Evolutionary conservation across 1,140 invertebrate genomes (phyloP), one percentile per base, ranked within the genome.

Genomic region (Venturia canescens): DNA sequence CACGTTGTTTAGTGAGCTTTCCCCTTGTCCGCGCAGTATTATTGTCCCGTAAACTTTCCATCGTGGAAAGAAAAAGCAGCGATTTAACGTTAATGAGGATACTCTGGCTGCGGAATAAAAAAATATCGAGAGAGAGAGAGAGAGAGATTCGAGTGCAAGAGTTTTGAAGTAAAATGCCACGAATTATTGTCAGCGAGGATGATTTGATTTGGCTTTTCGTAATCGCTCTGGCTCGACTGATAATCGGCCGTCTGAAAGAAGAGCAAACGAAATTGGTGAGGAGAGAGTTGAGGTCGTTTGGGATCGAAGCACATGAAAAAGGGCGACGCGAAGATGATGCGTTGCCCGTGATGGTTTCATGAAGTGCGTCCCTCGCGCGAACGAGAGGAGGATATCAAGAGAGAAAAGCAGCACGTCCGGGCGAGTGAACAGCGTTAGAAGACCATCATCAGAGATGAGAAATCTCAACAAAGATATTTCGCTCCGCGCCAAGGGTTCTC

Each of bases 1-100:
- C 86, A 85, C 85, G 83, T 87, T 87, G 86, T 87, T 87, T 87
- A 86, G 84, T 83, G 67, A 74, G 60, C 53, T 44, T 72, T 26
- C 21, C 7, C 18, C 13, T 48, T 72, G 70, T 21, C 18, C 70
- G 38, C 34, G 70, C 15, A 72, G 50, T 72, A 72, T 44, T 72
- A 72, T 72, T 72, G 70, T 72, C 70, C 26, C 70, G n/a, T 23
- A 38, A 72, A 72, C 38, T 72, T 21, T 5, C 27, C 67, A 4
- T 3, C 48, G 27, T 21, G 48, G 21, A 1, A 70, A 29, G 1
- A n/a, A 72, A n/a, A 21, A 23, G 9, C 15, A 18, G 67, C 21
- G 31, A 18, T 53, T 53, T 53, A n/a, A 53, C 50, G 16, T 53
- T 53, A 53, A n/a, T 53, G 16, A 21, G 4, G n/a, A 53, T 53